Conservation (phyloP, 2,113 vertebrate genomes). For the Calonectris borealis region DNA sequence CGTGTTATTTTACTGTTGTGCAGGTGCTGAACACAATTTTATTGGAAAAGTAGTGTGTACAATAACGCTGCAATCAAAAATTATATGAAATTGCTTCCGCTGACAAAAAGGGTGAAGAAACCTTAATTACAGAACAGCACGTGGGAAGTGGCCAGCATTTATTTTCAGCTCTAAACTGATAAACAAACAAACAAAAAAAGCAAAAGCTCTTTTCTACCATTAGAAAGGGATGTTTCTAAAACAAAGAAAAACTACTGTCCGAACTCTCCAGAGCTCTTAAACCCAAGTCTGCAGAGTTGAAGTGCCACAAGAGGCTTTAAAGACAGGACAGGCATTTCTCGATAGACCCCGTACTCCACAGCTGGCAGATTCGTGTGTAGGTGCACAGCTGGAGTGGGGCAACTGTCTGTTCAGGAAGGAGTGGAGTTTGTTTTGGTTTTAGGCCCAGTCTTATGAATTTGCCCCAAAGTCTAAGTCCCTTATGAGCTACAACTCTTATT, state of each 20-base stretch:
- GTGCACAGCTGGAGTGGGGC: neutral
- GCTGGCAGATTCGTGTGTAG: neutral
- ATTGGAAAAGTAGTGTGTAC: neutral
- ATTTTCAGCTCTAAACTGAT: neutral
- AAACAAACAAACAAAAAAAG: neutral
- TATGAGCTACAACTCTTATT: neutral
- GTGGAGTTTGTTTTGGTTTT: neutral
- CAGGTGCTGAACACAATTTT: neutral
- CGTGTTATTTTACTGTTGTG: neutral
- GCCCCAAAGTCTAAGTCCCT: neutral
- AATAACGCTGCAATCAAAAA: neutral
- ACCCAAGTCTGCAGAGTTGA: fast-evolving
- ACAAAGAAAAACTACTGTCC: neutral
- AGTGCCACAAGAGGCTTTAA: neutral
- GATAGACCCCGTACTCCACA: neutral
- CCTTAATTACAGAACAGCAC: neutral
- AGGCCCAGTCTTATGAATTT: neutral
- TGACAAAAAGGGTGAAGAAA: neutral
- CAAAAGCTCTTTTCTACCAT: neutral
- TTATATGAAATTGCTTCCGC: neutral
- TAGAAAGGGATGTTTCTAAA: neutral
- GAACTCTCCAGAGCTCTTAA: neutral
- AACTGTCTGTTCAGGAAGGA: neutral
- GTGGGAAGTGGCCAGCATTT: neutral
- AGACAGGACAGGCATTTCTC: neutral